A percentile compares a stretch with the other conserved stretches of the same genome.
phyloP scores from a whole-genome alignment of 1,140 invertebrate species.

The Octopus sinensis region DNA sequence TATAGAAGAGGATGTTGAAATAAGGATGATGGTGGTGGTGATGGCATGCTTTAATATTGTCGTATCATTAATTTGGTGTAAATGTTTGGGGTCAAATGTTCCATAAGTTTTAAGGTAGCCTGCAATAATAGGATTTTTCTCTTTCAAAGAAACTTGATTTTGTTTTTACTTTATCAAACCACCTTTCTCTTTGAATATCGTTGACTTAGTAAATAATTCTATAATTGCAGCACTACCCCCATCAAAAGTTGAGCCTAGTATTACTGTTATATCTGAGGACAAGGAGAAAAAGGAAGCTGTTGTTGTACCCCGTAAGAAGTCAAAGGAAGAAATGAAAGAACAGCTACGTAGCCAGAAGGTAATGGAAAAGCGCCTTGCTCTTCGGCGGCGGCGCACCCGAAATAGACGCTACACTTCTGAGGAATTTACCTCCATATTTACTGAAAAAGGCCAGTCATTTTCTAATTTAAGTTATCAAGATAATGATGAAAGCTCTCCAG shows the following conservation, averaged over 20 bases:
- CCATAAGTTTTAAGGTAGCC: too few relatives aligned
- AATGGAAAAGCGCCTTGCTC: conserved; percentile 46
- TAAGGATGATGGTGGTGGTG: too few relatives aligned
- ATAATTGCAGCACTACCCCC: too few relatives aligned
- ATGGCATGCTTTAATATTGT: too few relatives aligned
- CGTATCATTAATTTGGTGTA: too few relatives aligned
- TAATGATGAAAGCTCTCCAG: conserved; percentile 27
- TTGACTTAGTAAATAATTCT: too few relatives aligned
- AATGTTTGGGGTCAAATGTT: too few relatives aligned
- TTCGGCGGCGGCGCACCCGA: conserved; percentile 49
- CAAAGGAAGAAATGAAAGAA: conserved; percentile 52
- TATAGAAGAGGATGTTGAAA: too few relatives aligned
- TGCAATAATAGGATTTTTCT: too few relatives aligned
- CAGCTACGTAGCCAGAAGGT: conserved; percentile 53
- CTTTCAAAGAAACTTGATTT: too few relatives aligned
- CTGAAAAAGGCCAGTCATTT: conserved; percentile 43
- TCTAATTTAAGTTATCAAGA: conserved; percentile 35
- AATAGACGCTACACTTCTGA: conserved; percentile 55
- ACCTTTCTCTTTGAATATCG: too few relatives aligned
- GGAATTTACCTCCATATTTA: conserved; percentile 57
- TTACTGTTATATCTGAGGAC: not conserved
- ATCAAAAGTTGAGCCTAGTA: conserved; percentile 2
- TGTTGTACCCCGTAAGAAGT: conserved; percentile 30
- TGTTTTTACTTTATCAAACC: too few relatives aligned
- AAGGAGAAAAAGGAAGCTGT: conserved; percentile 14